phyloP scores from a whole-genome alignment of 2,888 invertebrate genomes.

The Smittia aterrima region DNA sequence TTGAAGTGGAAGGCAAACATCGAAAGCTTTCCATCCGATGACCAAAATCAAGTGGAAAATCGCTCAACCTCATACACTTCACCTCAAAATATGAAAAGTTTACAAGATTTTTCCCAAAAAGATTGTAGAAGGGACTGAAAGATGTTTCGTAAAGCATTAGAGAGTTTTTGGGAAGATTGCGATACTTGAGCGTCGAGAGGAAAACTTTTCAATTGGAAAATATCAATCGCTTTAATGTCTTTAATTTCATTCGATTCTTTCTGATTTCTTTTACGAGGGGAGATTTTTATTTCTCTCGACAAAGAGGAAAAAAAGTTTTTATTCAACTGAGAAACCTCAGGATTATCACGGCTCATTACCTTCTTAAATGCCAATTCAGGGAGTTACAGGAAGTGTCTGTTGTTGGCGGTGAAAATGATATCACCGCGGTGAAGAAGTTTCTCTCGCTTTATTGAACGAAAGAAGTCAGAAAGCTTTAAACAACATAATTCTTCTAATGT shows the following conservation, averaged over 20 bases:
- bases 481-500: neutral
- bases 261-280: neutral
- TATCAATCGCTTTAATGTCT: constrained; percentile 24
- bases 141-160: neutral
- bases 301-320: neutral
- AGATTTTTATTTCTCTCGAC: no score
- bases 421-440: constrained; percentile 12
- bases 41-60: neutral
- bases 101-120: neutral
- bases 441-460: neutral
- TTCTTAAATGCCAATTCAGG: constrained; percentile 20
- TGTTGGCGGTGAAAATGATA: constrained; percentile 16
- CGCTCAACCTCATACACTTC: neutral
- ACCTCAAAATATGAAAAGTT: constrained; percentile 11
- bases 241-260: constrained; percentile 3
- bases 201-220: constrained; percentile 18
- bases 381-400: constrained; percentile 17
- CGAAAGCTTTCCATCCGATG: no score
- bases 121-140: neutral
- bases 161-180: no score
- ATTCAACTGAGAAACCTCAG: neutral
- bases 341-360: constrained; percentile 37
- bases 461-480: neutral
- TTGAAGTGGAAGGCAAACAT: no score
- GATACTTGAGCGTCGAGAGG: neutral